These are phyloP conservation scores for Abramis brama DNA, from an alignment of 2,113 vertebrate genomes.

Conservation along the genomic window DNA sequence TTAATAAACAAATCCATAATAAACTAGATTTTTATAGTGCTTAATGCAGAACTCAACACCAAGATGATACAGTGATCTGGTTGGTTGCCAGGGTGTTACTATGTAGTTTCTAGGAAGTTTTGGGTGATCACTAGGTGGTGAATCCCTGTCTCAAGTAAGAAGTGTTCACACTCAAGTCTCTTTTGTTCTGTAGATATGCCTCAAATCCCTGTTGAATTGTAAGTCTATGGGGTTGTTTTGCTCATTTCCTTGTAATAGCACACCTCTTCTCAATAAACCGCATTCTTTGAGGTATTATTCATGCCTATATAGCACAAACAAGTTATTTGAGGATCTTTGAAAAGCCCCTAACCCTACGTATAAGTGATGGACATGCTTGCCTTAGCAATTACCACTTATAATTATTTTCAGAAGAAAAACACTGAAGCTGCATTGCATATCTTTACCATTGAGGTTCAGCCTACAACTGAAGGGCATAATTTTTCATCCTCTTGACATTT, in stretches of 20 bases:
- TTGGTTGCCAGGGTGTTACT: not conserved
- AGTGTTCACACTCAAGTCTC: not conserved
- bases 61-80: not conserved
- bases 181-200: not conserved
- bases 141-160: not conserved
- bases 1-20: no score
- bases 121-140: not conserved
- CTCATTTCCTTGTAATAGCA: no score
- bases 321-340: not conserved
- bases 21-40: no score
- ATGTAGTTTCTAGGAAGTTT: no score
- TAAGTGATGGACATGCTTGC: not conserved
- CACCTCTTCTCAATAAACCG: not conserved
- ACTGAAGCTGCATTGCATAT: not conserved
- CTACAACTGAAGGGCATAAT: not conserved
- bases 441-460: not conserved
- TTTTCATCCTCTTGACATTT: conserved; percentile 22
- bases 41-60: not conserved
- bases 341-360: not conserved
- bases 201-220: not conserved
- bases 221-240: not conserved
- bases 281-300: not conserved
- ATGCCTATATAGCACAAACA: not conserved
- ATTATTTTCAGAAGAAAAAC: conserved; percentile 8
- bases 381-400: not conserved